Conservation (phyloP, 2,888 invertebrate species). For the Leucophora obtusa region DNA sequence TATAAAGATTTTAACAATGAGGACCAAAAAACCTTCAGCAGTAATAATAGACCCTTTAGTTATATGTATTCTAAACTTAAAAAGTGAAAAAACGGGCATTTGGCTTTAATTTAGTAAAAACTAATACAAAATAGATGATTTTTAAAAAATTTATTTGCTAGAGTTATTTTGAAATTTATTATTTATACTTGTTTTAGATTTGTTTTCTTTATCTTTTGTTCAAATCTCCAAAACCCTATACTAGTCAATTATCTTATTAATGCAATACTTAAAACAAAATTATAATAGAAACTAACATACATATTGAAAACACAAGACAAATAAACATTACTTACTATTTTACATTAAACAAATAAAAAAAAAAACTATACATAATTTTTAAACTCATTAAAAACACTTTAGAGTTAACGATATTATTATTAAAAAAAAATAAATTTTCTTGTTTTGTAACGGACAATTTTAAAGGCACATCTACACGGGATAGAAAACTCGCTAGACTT, state of each 20-base stretch:
- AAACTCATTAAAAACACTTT: neutral
- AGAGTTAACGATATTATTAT: neutral
- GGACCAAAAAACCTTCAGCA: slow-evolving; percentile 69
- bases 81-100: slow-evolving; percentile 55
- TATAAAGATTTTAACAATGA: slow-evolving; percentile 68
- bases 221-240: slow-evolving; percentile 47
- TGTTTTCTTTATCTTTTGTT: neutral
- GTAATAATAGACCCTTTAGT: slow-evolving; percentile 54
- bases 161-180: slow-evolving; percentile 20
- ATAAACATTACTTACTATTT: slow-evolving; percentile 6
- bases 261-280: slow-evolving; percentile 52
- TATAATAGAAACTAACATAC: slow-evolving; percentile 42
- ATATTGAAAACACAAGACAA: slow-evolving; percentile 12
- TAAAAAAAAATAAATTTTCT: no score
- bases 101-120: slow-evolving; percentile 47
- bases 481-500: no score
- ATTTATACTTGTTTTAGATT: slow-evolving; percentile 18
- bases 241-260: slow-evolving; percentile 65
- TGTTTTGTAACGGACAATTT: no score
- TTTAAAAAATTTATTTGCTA: slow-evolving; percentile 44
- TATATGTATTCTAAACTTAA: slow-evolving; percentile 11
- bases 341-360: slow-evolving; percentile 8
- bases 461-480: no score
- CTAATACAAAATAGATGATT: slow-evolving; percentile 12
- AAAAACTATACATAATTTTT: neutral